Evolutionary conservation across 2,797 vertebrate species (phyloP).

Genomic region (Cottoperca gobio): DNA sequence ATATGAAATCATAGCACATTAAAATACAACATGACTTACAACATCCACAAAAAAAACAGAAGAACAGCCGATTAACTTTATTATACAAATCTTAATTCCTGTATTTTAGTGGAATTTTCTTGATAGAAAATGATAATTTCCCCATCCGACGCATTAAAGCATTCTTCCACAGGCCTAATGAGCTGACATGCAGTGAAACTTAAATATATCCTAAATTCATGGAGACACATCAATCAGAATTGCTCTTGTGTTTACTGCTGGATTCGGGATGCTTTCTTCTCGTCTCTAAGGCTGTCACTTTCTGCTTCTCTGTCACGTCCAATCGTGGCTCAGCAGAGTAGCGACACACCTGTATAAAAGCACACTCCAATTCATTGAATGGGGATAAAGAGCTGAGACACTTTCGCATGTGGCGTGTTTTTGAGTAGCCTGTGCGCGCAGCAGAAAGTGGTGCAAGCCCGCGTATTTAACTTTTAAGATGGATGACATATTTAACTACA

Average conservation of each 20-base stretch:
- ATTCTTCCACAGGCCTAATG: not conserved
- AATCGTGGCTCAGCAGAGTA: conserved; percentile 65
- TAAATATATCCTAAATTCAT: not conserved
- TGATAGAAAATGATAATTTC: not conserved
- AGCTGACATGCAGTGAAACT: not conserved
- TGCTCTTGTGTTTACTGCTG: not conserved
- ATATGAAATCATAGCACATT: no score
- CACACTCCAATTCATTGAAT: not conserved
- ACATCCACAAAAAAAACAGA: no score
- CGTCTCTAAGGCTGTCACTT: not conserved
- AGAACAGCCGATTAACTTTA: not conserved
- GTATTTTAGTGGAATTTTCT: not conserved
- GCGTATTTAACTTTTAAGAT: conserved; percentile 53
- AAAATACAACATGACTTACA: no score
- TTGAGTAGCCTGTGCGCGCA: conserved; percentile 17
- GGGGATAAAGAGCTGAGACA: not conserved
- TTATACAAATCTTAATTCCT: not conserved
- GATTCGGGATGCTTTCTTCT: not conserved
- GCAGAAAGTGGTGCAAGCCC: conserved; percentile 18
- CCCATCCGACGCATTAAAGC: not conserved
- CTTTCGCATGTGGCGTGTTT: not conserved
- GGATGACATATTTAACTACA: conserved; percentile 79
- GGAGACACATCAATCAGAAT: not conserved
- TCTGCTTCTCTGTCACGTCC: conserved; percentile 50
- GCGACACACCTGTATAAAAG: conserved; percentile 77